Base-by-base conservation (phyloP, 2,797 vertebrate species). In the Oreochromis mossambicus region DNA sequence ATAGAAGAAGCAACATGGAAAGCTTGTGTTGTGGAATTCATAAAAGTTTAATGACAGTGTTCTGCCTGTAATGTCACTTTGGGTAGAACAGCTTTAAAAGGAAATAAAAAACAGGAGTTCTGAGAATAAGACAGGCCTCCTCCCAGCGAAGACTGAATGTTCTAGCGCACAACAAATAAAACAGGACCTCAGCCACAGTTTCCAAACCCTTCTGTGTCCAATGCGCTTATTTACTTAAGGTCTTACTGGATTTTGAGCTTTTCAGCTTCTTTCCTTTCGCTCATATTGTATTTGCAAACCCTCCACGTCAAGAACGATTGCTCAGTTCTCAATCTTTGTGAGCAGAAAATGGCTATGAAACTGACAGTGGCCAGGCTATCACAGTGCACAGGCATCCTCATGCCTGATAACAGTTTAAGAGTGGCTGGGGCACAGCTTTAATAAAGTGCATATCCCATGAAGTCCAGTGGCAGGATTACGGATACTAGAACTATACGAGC, bases 211-310 rank as follows among this genome's bases (percentile, higher is more conserved):
- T 88, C 93, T 94, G 94, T 95, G 91, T 94, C 95, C 93, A 95
- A 95, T 93, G 94, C 92, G 93, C 95, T 96, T 95, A 96, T 95
- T 95, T 95, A 94, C 93, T 95, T 95, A 94, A 81, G 91, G 91
- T 92, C 92, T 95, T 93, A 95, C 90, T 82, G 93, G 93, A 95
- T 95, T 95, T 92, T 92, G 89, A 95, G 93, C 91, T 92, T 94
- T 94, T 92, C 90, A 91, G 92, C 94, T 92, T 92, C 89, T 92
- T 92, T 88, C 88, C 91, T 90, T 63, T 88, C 34, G 52, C 92
- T 93, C 92, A 77, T 90, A 95, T 94, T 94, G 94, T 94, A 95
- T 96, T 95, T 92, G 91, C 92, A 94, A 95, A 95, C 90, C 89
- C 88, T 88, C 86, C 90, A 92, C 78, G 87, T 95, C 95, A 94